phyloP scores from a whole-genome alignment of 2,888 invertebrate species.

The Agrilus cyanescens region DNA sequence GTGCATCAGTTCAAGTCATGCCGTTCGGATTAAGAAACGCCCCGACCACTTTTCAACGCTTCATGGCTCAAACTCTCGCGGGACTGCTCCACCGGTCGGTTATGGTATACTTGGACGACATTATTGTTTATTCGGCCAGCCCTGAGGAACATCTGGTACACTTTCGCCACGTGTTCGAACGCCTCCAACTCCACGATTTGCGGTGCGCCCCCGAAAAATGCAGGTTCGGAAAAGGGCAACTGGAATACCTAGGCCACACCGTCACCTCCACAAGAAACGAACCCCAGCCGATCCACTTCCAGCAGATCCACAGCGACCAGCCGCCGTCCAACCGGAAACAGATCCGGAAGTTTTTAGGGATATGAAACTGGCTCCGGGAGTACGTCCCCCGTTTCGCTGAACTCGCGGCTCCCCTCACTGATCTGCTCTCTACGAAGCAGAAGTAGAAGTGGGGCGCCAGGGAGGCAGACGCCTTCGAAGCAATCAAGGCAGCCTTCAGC shows the following conservation, averaged over 20 bases:
- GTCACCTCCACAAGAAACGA: conserved; percentile 7
- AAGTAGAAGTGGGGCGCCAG: conserved; percentile 10
- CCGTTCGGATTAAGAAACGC: conserved; percentile 21
- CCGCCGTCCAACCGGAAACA: conserved; percentile 8
- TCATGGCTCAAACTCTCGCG: conserved; percentile 11
- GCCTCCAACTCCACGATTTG: too few relatives aligned
- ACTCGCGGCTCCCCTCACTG: conserved; percentile 15
- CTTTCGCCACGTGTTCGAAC: too few relatives aligned
- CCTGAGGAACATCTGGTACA: too few relatives aligned
- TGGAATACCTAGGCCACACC: conserved; percentile 12
- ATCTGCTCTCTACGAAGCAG: conserved; percentile 8
- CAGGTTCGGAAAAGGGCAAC: conserved; percentile 2
- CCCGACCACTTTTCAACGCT: conserved; percentile 19
- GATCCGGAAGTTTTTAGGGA: conserved; percentile 16
- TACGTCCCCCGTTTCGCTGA: conserved; percentile 17
- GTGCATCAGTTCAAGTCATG: conserved; percentile 21
- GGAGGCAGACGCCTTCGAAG: conserved; percentile 8
- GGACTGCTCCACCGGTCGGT: conserved; percentile 2
- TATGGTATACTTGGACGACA: too few relatives aligned
- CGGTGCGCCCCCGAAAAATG: too few relatives aligned
- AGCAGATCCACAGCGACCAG: conserved; percentile 4
- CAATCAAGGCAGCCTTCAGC: conserved; percentile 9
- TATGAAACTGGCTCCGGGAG: conserved; percentile 18
- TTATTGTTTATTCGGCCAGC: too few relatives aligned
- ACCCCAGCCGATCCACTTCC: conserved; percentile 9